phyloP scores from a whole-genome alignment of 2,888 invertebrate genomes.

The Campoplex capitator region DNA sequence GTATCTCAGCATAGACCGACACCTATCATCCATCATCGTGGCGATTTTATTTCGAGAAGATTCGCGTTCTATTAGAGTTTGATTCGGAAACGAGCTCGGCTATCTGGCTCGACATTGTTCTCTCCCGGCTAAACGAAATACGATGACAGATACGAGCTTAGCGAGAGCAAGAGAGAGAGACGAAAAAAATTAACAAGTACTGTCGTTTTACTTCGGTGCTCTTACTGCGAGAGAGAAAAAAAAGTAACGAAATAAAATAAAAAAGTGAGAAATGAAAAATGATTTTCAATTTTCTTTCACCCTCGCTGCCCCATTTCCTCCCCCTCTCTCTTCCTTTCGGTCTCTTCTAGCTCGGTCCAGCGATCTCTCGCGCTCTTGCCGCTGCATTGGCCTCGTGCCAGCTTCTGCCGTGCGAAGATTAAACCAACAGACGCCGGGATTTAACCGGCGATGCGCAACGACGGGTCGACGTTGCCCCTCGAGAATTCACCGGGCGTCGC shows the following conservation, averaged over 20 bases:
- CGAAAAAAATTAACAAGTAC: slow-evolving; percentile 5
- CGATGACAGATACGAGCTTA: slow-evolving; percentile 42
- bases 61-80: slow-evolving; percentile 30
- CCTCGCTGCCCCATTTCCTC: slow-evolving; percentile 11
- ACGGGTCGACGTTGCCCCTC: slow-evolving; percentile 66
- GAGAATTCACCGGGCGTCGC: slow-evolving; percentile 59
- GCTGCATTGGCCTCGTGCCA: slow-evolving; percentile 70
- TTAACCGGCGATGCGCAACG: slow-evolving; percentile 71
- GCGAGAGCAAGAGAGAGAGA: slow-evolving; percentile 14
- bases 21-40: not conserved
- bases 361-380: slow-evolving; percentile 62
- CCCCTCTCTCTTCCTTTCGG: slow-evolving; percentile 24
- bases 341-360: slow-evolving; percentile 54
- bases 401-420: slow-evolving; percentile 72
- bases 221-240: slow-evolving; percentile 42
- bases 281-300: slow-evolving; percentile 69
- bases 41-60: slow-evolving; percentile 32
- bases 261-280: slow-evolving; percentile 64
- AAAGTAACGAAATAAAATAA: slow-evolving; percentile 50
- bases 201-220: slow-evolving; percentile 52
- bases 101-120: slow-evolving; percentile 25
- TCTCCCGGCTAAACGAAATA: slow-evolving; percentile 18
- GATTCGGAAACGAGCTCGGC: slow-evolving; percentile 31
- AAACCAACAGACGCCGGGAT: slow-evolving; percentile 73
- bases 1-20: not conserved